phyloP scores from a whole-genome alignment of 1,140 invertebrate species.

The Lasioglossum albipes region DNA sequence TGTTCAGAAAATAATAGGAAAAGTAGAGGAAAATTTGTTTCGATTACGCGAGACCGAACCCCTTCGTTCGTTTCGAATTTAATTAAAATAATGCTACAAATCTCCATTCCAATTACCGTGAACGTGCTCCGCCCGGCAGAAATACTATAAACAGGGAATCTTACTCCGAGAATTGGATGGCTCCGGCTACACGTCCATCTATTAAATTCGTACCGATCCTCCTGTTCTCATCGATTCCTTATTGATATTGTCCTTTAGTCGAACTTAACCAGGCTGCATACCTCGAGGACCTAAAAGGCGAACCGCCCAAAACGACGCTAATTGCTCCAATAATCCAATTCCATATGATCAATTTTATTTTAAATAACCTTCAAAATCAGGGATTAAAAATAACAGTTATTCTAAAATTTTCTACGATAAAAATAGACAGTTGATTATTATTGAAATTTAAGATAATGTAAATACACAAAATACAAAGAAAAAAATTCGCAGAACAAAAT shows the following conservation, averaged over 20 bases:
- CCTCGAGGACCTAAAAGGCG: slow-evolving; percentile 25
- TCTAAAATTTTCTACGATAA: no score
- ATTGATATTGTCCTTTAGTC: slow-evolving; percentile 29
- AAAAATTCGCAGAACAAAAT: no score
- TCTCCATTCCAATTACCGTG: slow-evolving; percentile 61
- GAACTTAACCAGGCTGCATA: slow-evolving; percentile 30
- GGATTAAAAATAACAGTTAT: no score
- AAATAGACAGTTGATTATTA: no score
- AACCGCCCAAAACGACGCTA: background rate
- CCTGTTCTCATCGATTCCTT: background rate
- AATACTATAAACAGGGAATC: slow-evolving; percentile 56
- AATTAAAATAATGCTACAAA: slow-evolving; percentile 65
- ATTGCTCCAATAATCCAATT: no score
- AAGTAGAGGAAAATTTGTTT: background rate
- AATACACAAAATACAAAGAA: no score
- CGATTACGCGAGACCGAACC: background rate
- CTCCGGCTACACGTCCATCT: slow-evolving; percentile 39
- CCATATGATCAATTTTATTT: no score
- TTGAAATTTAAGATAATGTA: no score
- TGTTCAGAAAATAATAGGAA: background rate
- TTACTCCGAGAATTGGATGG: slow-evolving; percentile 44
- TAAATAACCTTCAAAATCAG: no score
- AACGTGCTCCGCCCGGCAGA: slow-evolving; percentile 17
- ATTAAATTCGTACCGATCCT: slow-evolving; percentile 53
- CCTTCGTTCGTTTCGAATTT: slow-evolving; percentile 45